phyloP scores from a whole-genome alignment of 2,888 invertebrate genomes.

The Meteorus colon region DNA sequence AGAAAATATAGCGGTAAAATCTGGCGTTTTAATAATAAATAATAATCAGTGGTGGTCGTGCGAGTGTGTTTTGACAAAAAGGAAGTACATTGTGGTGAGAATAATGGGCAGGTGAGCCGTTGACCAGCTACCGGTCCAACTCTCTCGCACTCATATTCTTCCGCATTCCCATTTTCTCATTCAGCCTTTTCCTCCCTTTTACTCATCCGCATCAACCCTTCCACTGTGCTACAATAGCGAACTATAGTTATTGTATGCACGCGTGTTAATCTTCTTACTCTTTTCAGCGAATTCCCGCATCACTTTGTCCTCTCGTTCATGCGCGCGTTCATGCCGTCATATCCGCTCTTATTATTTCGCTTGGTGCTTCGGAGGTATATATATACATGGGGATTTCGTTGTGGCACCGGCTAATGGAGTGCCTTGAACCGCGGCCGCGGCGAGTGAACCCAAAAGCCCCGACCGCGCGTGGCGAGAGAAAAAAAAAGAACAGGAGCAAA shows the following conservation, averaged over 20 bases:
- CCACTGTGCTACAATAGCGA: neutral
- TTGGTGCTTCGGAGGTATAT: conserved; percentile 24
- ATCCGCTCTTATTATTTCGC: conserved; percentile 64
- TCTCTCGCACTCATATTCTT: neutral
- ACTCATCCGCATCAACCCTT: conserved; percentile 20
- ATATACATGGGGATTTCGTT: conserved; percentile 38
- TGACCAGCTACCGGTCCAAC: conserved; percentile 42
- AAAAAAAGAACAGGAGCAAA: conserved; percentile 17
- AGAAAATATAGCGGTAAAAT: conserved; percentile 2
- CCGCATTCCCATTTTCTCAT: neutral
- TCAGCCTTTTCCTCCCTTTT: neutral
- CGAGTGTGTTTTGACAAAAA: conserved; percentile 54
- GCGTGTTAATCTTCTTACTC: conserved; percentile 14
- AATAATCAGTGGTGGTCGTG: conserved; percentile 48
- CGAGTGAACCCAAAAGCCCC: conserved; percentile 48
- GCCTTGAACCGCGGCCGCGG: conserved; percentile 53
- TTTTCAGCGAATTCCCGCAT: conserved; percentile 9
- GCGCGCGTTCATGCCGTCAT: conserved; percentile 51
- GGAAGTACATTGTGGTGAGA: conserved; percentile 65
- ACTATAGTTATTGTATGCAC: conserved; percentile 40
- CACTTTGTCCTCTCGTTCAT: conserved; percentile 6
- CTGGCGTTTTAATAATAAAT: conserved; percentile 50
- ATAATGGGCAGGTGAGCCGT: conserved; percentile 57
- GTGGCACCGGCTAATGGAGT: conserved; percentile 54
- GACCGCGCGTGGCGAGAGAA: conserved; percentile 23